A percentile compares a stretch with the other conserved stretches of the same genome.
Evolutionary conservation across 2,113 vertebrate genomes (phyloP).

Genomic region (Plectropomus leopardus): DNA sequence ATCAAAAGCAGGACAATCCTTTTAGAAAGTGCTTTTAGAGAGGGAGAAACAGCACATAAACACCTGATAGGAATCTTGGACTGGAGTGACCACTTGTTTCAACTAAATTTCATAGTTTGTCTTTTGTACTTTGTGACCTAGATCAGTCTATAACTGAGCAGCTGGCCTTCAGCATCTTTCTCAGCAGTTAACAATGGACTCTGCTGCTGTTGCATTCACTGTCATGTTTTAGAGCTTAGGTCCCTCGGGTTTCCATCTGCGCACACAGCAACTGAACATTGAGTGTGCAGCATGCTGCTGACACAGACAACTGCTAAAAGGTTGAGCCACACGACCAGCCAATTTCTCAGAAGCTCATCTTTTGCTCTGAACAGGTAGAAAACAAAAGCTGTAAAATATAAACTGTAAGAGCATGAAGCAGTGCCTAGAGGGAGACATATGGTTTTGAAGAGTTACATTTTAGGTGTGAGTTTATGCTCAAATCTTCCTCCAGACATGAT

Average conservation of each 20-base stretch:
- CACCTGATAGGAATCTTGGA: constrained; percentile 32
- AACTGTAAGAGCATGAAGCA: constrained; percentile 35
- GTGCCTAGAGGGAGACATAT: constrained; percentile 17
- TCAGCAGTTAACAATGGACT: constrained; percentile 61
- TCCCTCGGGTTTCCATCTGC: constrained; percentile 69
- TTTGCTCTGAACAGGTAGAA: constrained; percentile 48
- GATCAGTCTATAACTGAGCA: constrained; percentile 34
- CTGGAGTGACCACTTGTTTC: constrained; percentile 16
- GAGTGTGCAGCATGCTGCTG: constrained; percentile 60
- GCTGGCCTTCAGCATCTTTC: constrained; percentile 55
- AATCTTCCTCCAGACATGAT: background rate
- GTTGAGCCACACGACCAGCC: constrained; percentile 52
- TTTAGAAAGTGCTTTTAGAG: constrained; percentile 2
- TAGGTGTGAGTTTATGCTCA: background rate
- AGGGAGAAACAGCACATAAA: background rate
- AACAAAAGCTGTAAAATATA: constrained; percentile 37
- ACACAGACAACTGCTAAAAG: constrained; percentile 69
- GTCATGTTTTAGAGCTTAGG: constrained; percentile 48
- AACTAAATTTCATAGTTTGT: background rate
- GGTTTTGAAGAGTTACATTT: background rate
- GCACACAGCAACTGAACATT: constrained; percentile 64
- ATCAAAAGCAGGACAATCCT: background rate
- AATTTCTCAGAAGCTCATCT: constrained; percentile 56
- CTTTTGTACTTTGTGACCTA: constrained; percentile 5
- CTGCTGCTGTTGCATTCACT: constrained; percentile 62